phyloP scores from a whole-genome alignment of 1,140 invertebrate species.

The Macrosteles quadrilineatus region DNA sequence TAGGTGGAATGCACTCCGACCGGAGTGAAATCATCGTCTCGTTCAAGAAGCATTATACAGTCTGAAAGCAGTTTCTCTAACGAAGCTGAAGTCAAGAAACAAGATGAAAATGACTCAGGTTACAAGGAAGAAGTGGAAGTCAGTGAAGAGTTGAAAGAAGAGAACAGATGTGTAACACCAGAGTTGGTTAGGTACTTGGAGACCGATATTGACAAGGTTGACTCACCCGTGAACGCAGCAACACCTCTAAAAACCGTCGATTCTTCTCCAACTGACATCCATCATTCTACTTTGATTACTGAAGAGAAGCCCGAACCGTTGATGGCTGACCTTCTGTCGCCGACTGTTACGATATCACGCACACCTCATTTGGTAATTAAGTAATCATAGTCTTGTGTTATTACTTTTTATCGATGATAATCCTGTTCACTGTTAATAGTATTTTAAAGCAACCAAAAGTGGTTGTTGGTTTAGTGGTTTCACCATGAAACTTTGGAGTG shows the following conservation, averaged over 20 bases:
- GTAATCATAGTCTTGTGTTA: no score
- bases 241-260: no score
- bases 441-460: no score
- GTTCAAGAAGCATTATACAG: background rate
- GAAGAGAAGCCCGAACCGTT: background rate
- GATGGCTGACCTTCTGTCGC: background rate
- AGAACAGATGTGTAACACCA: background rate
- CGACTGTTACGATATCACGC: background rate
- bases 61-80: background rate
- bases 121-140: background rate
- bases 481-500: no score
- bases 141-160: background rate
- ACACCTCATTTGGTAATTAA: background rate
- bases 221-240: background rate
- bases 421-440: no score
- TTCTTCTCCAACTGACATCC: no score
- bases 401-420: no score
- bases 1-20: slow-evolving; percentile 5
- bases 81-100: background rate
- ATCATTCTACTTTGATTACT: background rate
- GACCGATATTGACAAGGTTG: slow-evolving; percentile 3
- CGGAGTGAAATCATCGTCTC: slow-evolving; percentile 1
- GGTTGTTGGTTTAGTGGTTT: no score
- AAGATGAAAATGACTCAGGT: background rate
- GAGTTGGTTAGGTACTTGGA: background rate